phyloP scores from a whole-genome alignment of 1,140 invertebrate species.

The Drosophila kurseongensis region DNA sequence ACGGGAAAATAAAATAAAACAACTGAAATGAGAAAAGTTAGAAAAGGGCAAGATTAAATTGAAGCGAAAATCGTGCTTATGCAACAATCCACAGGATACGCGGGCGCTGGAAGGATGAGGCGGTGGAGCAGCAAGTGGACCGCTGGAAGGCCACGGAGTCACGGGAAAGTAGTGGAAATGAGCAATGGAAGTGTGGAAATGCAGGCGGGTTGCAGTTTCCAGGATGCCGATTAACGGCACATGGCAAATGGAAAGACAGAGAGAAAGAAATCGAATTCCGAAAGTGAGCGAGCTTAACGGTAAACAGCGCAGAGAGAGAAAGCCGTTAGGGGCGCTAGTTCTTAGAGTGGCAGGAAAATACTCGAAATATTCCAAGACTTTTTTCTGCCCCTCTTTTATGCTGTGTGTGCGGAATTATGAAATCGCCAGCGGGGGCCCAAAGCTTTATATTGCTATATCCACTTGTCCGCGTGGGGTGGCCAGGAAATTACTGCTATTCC shows the following conservation, averaged over 20 bases:
- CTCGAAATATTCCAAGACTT: constrained; percentile 59
- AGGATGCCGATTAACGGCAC: constrained; percentile 68
- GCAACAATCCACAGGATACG: constrained; percentile 73
- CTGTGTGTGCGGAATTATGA: constrained; percentile 65
- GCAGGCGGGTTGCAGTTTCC: constrained; percentile 63
- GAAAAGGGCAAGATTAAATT: constrained; percentile 6
- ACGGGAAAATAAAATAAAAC: constrained; percentile 27
- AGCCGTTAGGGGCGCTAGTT: constrained; percentile 30
- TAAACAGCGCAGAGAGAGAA: constrained; percentile 41
- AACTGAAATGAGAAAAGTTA: constrained; percentile 50
- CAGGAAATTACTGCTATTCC: constrained; percentile 80
- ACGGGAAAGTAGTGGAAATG: constrained; percentile 50
- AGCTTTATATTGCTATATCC: constrained; percentile 19
- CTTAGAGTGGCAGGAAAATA: constrained; percentile 47
- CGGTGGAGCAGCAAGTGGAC: constrained; percentile 76
- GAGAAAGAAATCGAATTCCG: constrained; percentile 31
- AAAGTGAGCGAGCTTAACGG: constrained; percentile 46
- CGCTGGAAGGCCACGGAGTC: constrained; percentile 57
- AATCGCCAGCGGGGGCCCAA: constrained; percentile 58
- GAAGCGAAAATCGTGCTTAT: constrained; percentile 56
- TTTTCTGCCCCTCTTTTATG: constrained; percentile 31
- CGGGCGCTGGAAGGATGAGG: constrained; percentile 63
- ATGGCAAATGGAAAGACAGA: constrained; percentile 11
- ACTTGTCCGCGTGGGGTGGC: constrained; percentile 49
- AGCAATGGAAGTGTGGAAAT: constrained; percentile 55